phyloP scores from a whole-genome alignment of 1,140 invertebrate species.

The Temnothorax longispinosus region DNA sequence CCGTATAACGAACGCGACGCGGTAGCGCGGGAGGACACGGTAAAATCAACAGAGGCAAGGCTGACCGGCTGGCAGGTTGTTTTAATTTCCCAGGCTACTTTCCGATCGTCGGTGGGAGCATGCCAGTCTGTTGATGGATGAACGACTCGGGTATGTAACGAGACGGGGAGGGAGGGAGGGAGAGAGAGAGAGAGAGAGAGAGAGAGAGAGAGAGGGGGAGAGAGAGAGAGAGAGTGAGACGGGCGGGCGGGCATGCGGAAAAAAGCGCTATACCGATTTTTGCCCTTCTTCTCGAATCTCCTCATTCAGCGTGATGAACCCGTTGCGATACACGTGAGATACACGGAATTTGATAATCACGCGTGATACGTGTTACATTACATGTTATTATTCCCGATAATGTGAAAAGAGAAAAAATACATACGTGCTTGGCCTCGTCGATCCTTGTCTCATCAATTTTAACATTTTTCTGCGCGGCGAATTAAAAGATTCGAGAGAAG shows the following conservation, averaged over 20 bases:
- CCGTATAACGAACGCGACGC: slow-evolving; percentile 54
- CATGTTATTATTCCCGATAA: neutral
- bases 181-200: neutral
- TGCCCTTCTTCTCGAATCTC: neutral
- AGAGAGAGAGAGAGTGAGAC: slow-evolving; percentile 15
- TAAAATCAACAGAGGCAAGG: slow-evolving; percentile 80
- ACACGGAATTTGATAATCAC: neutral
- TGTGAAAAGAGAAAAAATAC: too few relatives aligned
- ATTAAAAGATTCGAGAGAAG: neutral
- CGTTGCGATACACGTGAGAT: neutral
- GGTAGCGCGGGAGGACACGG: slow-evolving; percentile 64
- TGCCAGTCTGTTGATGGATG: slow-evolving; percentile 71
- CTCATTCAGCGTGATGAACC: neutral
- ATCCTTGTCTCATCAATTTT: neutral
- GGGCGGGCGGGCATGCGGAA: neutral
- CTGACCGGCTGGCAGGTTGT: slow-evolving; percentile 80
- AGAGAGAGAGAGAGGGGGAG: neutral
- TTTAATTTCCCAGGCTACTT: slow-evolving; percentile 82
- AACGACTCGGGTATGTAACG: slow-evolving; percentile 63
- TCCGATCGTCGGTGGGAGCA: slow-evolving; percentile 70
- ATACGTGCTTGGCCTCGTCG: neutral
- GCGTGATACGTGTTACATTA: neutral
- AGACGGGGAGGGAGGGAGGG: neutral
- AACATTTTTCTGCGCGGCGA: neutral
- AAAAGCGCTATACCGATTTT: slow-evolving; percentile 9